These are phyloP conservation scores for Dryococelus australis DNA, from an alignment of 2,888 invertebrate species.

Conservation along the genomic window DNA sequence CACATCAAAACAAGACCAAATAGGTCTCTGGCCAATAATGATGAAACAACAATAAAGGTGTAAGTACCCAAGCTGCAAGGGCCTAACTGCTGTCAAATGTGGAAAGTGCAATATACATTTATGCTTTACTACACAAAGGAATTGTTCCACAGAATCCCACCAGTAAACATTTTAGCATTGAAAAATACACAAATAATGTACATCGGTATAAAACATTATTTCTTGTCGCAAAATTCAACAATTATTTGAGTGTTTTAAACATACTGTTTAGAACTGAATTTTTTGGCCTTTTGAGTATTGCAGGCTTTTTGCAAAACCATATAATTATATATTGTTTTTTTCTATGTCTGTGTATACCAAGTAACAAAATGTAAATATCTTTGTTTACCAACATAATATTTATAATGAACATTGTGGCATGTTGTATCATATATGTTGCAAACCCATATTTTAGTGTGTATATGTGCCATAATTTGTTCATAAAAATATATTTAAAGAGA, in stretches of 20 bases:
- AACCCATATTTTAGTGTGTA: neutral
- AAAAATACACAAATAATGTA: neutral
- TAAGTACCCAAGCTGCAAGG: slow-evolving; percentile 29
- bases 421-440: neutral
- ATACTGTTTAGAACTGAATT: neutral
- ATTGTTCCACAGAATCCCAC: neutral
- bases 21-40: slow-evolving; percentile 25
- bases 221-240: neutral
- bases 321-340: neutral
- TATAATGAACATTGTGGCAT: neutral
- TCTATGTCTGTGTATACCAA: too few relatives aligned
- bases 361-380: neutral
- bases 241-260: neutral
- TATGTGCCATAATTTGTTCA: neutral
- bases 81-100: neutral
- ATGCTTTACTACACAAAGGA: neutral
- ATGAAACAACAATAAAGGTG: slow-evolving; percentile 1
- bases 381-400: neutral
- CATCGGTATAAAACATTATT: too few relatives aligned
- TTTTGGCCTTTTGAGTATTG: neutral
- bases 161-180: neutral
- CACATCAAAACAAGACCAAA: slow-evolving; percentile 13
- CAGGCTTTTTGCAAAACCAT: neutral
- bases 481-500: neutral
- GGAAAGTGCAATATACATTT: neutral